These are phyloP conservation scores for Drosophila nasuta DNA, from an alignment of 1,140 invertebrate species.

Conservation along the genomic window DNA sequence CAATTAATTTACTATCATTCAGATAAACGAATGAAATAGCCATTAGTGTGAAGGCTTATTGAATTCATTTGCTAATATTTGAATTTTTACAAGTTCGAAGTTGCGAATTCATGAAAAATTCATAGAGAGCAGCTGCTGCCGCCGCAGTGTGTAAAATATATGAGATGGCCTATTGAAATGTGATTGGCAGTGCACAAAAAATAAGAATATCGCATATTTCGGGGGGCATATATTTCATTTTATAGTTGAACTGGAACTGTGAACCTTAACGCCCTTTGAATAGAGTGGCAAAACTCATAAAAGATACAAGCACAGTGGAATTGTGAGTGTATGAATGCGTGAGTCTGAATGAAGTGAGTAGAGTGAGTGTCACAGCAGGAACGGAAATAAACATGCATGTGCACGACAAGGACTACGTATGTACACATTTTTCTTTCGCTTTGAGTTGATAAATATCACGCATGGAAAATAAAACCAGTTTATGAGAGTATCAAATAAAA, in stretches of 20 bases:
- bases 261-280: constrained; percentile 59
- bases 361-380: constrained; percentile 16
- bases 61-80: constrained; percentile 12
- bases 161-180: constrained; percentile 21
- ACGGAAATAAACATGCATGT: constrained; percentile 31
- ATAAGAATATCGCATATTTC: constrained; percentile 9
- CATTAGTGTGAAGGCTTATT: not conserved
- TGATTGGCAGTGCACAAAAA: constrained; percentile 33
- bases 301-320: constrained; percentile 29
- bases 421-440: constrained; percentile 26
- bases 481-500: constrained; percentile 52
- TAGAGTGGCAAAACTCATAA: constrained; percentile 69
- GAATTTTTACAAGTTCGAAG: constrained; percentile 4
- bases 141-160: constrained; percentile 11
- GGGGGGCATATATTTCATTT: constrained; percentile 52
- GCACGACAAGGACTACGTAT: not conserved
- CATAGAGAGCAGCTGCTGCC: constrained; percentile 26
- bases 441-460: constrained; percentile 59
- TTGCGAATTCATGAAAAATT: constrained; percentile 10
- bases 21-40: not conserved
- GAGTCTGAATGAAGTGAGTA: not conserved
- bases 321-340: not conserved
- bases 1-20: not conserved
- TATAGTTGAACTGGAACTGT: constrained; percentile 38
- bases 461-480: constrained; percentile 72